phyloP scores from a whole-genome alignment of 2,113 vertebrate genomes.

The Nothocercus julius region DNA sequence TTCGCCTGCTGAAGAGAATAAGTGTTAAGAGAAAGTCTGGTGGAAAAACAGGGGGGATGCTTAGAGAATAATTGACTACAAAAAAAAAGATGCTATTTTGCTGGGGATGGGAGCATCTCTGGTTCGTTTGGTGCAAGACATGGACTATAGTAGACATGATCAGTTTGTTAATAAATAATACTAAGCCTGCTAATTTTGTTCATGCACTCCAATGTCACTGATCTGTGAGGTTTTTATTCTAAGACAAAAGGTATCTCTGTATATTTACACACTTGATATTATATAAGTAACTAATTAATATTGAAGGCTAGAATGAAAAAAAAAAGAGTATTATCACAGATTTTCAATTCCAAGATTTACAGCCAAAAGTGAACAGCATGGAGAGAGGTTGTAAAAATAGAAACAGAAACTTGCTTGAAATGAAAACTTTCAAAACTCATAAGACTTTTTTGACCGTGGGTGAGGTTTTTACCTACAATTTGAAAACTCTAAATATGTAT shows the following conservation, averaged over 20 bases:
- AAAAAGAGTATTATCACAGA: not conserved
- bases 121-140: not conserved
- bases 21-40: not conserved
- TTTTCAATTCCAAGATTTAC: not conserved
- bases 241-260: not conserved
- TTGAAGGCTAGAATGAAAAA: slow-evolving; percentile 21
- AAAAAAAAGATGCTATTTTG: not conserved
- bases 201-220: not conserved
- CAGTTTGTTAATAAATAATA: not conserved
- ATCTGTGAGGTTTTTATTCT: not conserved
- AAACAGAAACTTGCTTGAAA: not conserved
- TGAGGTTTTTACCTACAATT: slow-evolving; percentile 43
- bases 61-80: not conserved
- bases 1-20: not conserved
- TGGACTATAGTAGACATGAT: not conserved
- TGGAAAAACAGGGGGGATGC: not conserved
- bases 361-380: not conserved
- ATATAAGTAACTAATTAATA: not conserved
- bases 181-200: not conserved
- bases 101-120: not conserved
- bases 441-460: not conserved
- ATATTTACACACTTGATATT: not conserved
- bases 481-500: slow-evolving; percentile 24
- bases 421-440: slow-evolving; percentile 19
- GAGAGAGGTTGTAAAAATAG: not conserved